Evolutionary conservation across 1,140 invertebrate species (phyloP).

Genomic region (Meloidogyne hapla): DNA sequence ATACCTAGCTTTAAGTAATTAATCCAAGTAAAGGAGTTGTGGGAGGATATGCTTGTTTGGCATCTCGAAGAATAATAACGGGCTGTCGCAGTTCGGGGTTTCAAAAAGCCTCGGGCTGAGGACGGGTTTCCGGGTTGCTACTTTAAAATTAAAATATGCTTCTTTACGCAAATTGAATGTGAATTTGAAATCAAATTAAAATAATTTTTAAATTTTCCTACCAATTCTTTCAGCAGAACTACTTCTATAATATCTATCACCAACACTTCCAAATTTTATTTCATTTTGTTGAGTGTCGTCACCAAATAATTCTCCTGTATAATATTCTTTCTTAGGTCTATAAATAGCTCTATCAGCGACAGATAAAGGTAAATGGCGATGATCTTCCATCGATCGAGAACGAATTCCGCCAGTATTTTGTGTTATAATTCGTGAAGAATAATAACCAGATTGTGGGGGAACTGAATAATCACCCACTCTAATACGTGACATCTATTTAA

Average conservation of each 20-base stretch:
- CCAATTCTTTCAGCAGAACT: conserved; percentile 25
- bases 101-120: too few relatives aligned
- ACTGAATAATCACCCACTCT: background rate
- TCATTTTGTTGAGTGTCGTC: background rate
- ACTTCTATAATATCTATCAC: conserved; percentile 10
- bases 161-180: too few relatives aligned
- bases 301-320: conserved; percentile 1
- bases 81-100: too few relatives aligned
- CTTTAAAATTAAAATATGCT: too few relatives aligned
- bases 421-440: background rate
- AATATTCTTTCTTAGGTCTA: conserved; percentile 3
- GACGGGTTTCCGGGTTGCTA: too few relatives aligned
- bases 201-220: background rate
- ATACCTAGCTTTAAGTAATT: too few relatives aligned
- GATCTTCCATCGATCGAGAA: background rate
- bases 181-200: too few relatives aligned
- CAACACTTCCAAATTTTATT: background rate
- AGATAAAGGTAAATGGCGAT: background rate
- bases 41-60: too few relatives aligned
- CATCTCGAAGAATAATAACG: too few relatives aligned
- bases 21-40: too few relatives aligned
- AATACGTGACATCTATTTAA: background rate
- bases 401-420: background rate
- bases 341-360: background rate
- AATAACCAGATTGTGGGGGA: background rate